phyloP scores from a whole-genome alignment of 2,797 vertebrate species.

The Sarcoramphus papa region DNA sequence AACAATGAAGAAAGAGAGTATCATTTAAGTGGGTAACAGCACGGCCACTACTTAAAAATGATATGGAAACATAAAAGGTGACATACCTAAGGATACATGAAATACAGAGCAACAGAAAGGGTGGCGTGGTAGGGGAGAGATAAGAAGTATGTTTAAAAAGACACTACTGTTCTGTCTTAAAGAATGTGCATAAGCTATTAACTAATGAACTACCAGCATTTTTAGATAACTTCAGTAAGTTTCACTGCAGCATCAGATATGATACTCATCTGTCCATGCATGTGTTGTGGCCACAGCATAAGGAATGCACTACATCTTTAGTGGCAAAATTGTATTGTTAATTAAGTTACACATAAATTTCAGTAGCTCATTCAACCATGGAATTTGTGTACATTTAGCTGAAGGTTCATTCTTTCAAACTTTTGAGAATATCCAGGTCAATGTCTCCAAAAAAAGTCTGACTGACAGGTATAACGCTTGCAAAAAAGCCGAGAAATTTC shows the following conservation, averaged over 20 bases:
- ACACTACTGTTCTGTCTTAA: background rate
- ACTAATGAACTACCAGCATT: background rate
- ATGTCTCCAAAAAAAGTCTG: background rate
- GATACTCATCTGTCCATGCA: background rate
- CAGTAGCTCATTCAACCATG: background rate
- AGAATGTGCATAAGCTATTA: background rate
- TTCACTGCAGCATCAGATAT: background rate
- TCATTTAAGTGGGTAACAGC: background rate
- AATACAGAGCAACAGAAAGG: background rate
- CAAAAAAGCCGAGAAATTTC: background rate
- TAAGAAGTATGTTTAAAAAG: background rate
- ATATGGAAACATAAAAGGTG: background rate
- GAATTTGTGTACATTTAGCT: background rate
- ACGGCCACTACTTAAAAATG: background rate
- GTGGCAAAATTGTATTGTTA: background rate
- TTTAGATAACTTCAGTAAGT: background rate
- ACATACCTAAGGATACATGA: background rate
- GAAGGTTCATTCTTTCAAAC: background rate
- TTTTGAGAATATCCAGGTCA: background rate
- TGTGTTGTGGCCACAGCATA: accelerated
- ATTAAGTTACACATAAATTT: background rate
- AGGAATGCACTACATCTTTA: background rate
- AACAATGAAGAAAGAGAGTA: background rate
- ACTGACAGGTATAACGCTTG: background rate
- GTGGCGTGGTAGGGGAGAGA: background rate